Percentiles rank a stretch among this genome's conserved stretches.
Conservation (phyloP, 2,888 invertebrate genomes). For the Brachypalpus laphriformis region DNA sequence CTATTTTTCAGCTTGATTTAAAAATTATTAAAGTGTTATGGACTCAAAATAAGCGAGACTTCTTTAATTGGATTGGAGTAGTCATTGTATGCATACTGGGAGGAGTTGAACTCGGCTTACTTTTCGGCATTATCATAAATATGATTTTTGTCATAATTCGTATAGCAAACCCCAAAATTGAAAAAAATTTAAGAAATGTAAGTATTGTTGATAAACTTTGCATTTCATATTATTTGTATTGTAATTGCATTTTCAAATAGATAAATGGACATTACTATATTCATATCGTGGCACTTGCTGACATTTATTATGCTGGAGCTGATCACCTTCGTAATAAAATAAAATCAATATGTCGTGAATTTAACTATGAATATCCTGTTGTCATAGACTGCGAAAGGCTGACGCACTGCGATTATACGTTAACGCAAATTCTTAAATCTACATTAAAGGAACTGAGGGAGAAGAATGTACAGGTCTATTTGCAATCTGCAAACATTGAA, state of each 20-base stretch:
- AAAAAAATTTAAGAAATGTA: conserved; percentile 78
- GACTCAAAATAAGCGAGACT: conserved; percentile 85
- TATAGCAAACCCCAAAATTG: conserved; percentile 86
- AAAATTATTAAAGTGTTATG: conserved; percentile 84
- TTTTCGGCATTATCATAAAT: conserved; percentile 88
- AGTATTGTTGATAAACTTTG: neutral
- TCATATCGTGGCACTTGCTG: conserved; percentile 86
- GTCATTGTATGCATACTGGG: conserved; percentile 87
- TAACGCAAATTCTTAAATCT: conserved; percentile 85
- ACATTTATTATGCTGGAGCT: conserved; percentile 88
- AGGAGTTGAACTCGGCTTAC: conserved; percentile 91
- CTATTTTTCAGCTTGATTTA: conserved; percentile 84
- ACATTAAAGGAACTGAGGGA: conserved; percentile 84
- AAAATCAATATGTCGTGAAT: conserved; percentile 83
- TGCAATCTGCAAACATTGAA: conserved; percentile 78
- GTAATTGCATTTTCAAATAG: conserved; percentile 78
- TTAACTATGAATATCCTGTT: conserved; percentile 83
- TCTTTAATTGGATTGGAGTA: conserved; percentile 87
- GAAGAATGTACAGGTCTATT: conserved; percentile 84
- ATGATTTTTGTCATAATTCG: conserved; percentile 86
- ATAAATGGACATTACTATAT: conserved; percentile 84
- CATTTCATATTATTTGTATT: neutral
- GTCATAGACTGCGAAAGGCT: conserved; percentile 87
- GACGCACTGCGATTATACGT: conserved; percentile 87
- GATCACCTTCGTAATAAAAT: conserved; percentile 86